Evolutionary conservation across 2,113 vertebrate species (phyloP).

Genomic region (Albula glossodonta): DNA sequence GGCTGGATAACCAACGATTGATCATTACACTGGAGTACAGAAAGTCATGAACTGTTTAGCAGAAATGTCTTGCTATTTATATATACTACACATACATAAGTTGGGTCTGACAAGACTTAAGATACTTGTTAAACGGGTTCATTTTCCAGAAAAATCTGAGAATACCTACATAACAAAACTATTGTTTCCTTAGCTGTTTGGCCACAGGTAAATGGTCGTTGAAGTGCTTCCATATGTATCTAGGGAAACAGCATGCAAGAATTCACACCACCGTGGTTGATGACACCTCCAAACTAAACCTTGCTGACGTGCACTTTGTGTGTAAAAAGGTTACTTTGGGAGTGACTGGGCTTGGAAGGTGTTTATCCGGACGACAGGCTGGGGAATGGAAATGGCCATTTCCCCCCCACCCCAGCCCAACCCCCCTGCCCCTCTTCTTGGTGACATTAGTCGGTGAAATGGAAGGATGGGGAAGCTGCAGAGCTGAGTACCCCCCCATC

Average conservation of each 20-base stretch:
- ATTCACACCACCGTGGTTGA: not conserved
- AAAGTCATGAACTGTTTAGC: not conserved
- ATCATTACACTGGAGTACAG: not conserved
- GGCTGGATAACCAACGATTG: not conserved
- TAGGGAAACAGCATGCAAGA: not conserved
- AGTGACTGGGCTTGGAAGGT: not conserved
- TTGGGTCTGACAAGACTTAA: not conserved
- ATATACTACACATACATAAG: not conserved
- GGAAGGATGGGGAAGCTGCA: constrained; percentile 32
- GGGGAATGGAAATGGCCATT: not conserved
- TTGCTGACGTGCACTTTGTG: not conserved
- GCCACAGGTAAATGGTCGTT: not conserved
- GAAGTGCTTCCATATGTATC: not conserved
- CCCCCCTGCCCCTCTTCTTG: constrained; percentile 36
- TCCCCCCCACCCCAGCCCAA: not conserved
- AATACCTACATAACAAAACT: not conserved
- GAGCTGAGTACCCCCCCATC: constrained; percentile 28
- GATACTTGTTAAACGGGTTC: not conserved
- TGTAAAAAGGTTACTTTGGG: not conserved
- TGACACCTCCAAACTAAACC: not conserved
- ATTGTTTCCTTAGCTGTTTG: not conserved
- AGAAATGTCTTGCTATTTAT: not conserved
- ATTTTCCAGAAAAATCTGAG: not conserved
- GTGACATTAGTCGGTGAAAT: constrained; percentile 66
- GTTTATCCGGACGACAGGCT: not conserved